phyloP scores from a whole-genome alignment of 2,888 invertebrate genomes.

The Metalampra italica region DNA sequence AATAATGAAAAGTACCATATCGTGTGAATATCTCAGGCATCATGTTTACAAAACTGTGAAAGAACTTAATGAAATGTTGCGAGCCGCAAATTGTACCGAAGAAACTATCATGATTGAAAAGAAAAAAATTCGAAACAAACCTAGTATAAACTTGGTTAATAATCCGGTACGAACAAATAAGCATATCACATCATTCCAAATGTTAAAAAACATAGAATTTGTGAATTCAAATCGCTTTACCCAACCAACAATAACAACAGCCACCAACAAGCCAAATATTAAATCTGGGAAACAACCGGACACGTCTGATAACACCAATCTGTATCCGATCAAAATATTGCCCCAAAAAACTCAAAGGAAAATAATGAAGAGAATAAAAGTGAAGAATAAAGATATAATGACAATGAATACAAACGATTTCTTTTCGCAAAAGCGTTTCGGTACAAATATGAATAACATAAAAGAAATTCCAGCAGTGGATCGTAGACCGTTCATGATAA shows the following conservation, averaged over 20 bases:
- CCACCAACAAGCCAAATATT: slow-evolving; percentile 3
- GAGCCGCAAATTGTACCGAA: slow-evolving; percentile 12
- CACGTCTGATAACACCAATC: slow-evolving; percentile 33
- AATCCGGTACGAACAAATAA: neutral
- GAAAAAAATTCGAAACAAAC: neutral
- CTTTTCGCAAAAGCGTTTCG: slow-evolving; percentile 27
- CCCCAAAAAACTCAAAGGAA: slow-evolving; percentile 24
- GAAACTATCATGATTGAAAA: neutral
- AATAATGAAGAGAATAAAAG: slow-evolving; percentile 28
- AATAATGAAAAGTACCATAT: slow-evolving; percentile 8
- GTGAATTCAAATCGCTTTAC: neutral
- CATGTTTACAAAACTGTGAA: slow-evolving; percentile 8
- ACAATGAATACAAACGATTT: slow-evolving; percentile 38
- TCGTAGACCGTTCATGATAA: neutral
- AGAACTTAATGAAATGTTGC: slow-evolving; percentile 10
- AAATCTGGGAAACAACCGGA: slow-evolving; percentile 19
- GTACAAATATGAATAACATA: slow-evolving; percentile 16
- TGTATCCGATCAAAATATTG: slow-evolving; percentile 30
- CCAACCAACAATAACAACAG: neutral
- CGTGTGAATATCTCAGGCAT: slow-evolving; percentile 11
- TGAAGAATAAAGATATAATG: slow-evolving; percentile 25
- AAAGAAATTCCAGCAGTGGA: slow-evolving; percentile 4
- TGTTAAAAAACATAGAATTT: no score
- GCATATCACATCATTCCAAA: no score
- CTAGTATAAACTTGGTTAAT: no score